Conservation (phyloP, 2,113 vertebrate genomes). For the Catharus fuscescens region DNA sequence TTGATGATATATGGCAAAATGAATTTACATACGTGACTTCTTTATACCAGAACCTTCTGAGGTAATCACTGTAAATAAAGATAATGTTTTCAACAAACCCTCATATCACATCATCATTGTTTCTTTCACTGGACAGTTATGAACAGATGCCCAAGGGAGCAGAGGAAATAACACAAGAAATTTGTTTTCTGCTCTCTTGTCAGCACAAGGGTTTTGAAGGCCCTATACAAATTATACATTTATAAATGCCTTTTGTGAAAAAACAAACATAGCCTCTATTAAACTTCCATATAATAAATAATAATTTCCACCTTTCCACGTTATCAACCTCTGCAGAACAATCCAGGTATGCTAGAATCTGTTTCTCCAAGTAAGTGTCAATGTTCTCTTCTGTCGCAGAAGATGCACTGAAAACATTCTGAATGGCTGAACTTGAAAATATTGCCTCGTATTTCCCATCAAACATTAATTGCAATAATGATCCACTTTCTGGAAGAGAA, state of each 20-base stretch:
- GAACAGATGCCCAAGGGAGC: fast-evolving
- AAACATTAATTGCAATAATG: slow-evolving; percentile 81
- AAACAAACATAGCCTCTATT: not conserved
- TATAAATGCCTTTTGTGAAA: not conserved
- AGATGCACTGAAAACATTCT: slow-evolving; percentile 76
- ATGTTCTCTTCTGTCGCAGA: slow-evolving; percentile 69
- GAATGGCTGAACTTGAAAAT: slow-evolving; percentile 77
- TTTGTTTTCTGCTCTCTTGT: not conserved
- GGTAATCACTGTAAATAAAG: not conserved
- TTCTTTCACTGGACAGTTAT: not conserved
- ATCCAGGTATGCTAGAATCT: slow-evolving; percentile 81
- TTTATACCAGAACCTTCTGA: not conserved
- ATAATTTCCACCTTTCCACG: slow-evolving; percentile 78
- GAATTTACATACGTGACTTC: not conserved
- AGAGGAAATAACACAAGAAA: fast-evolving
- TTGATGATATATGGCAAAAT: not conserved
- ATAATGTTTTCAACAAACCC: not conserved
- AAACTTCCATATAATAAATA: not conserved
- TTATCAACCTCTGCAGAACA: slow-evolving; percentile 64
- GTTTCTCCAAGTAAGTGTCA: slow-evolving; percentile 82
- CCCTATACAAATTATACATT: not conserved
- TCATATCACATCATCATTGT: not conserved
- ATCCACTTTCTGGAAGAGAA: slow-evolving; percentile 75
- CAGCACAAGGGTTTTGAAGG: not conserved
- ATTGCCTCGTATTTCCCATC: slow-evolving; percentile 84